These are phyloP conservation scores for Poliocrania exsul DNA, from an alignment of 2,797 vertebrate species.

Conservation along the genomic window DNA sequence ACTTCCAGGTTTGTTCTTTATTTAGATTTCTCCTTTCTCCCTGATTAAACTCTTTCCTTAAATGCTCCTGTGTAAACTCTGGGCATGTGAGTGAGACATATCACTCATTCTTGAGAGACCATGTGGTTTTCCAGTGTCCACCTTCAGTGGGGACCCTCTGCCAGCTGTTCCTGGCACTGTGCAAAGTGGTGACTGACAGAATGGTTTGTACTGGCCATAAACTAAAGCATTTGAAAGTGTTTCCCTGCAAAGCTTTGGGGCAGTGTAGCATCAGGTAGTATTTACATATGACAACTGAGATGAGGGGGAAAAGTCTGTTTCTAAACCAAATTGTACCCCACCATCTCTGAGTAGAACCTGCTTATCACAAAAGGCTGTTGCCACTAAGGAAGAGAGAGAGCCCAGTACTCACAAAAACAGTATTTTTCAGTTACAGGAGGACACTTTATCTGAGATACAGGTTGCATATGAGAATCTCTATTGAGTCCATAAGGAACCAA, in stretches of 20 bases:
- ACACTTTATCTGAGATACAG: neutral
- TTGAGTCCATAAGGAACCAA: neutral
- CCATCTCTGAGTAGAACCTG: neutral
- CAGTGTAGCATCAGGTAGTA: neutral
- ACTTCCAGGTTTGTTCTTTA: neutral
- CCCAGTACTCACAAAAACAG: too few species aligned
- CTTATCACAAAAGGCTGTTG: neutral
- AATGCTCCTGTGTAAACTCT: neutral
- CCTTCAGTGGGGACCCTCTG: neutral
- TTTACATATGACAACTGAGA: neutral
- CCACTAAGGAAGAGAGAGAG: neutral
- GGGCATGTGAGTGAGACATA: neutral
- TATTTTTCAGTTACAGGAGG: neutral
- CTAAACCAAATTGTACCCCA: neutral
- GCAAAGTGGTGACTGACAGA: neutral
- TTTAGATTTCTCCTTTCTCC: neutral
- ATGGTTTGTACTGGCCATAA: neutral
- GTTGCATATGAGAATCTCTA: neutral
- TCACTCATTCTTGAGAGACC: neutral
- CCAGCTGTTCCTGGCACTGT: neutral
- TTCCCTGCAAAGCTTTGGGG: neutral
- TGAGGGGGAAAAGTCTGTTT: neutral
- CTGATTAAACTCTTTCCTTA: neutral
- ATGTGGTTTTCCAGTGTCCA: accelerated
- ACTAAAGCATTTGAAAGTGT: neutral